Evolutionary conservation across 2,113 vertebrate species (phyloP).

Genomic region (Prionailurus viverrinus): DNA sequence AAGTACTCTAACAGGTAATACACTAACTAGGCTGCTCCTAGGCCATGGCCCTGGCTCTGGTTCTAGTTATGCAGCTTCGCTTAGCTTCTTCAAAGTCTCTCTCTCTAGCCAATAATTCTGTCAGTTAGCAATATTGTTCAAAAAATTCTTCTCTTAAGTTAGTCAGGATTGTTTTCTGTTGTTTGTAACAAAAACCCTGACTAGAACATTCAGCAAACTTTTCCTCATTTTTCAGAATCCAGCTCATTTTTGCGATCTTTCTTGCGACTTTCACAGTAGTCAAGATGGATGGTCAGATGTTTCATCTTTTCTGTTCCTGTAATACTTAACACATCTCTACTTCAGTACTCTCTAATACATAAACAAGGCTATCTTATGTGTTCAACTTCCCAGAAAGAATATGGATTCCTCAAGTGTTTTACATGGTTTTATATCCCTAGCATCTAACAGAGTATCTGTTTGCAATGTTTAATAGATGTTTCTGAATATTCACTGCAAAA

Average conservation of each 20-base stretch:
- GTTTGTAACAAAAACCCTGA: neutral
- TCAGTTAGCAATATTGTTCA: neutral
- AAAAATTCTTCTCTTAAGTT: conserved; percentile 16
- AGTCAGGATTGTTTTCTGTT: neutral
- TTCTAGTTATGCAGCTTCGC: neutral
- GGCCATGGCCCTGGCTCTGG: neutral
- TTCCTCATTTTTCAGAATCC: neutral
- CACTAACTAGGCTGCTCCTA: neutral
- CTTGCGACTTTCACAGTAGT: neutral
- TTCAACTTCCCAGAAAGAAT: neutral
- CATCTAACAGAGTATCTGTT: neutral
- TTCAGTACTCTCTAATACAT: neutral
- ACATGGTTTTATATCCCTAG: neutral
- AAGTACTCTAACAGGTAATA: neutral
- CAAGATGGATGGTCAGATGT: neutral
- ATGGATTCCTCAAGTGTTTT: neutral
- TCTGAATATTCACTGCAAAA: conserved; percentile 29
- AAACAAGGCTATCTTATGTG: neutral
- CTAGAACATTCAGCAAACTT: neutral
- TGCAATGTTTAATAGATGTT: neutral
- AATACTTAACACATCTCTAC: neutral
- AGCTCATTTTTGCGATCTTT: neutral
- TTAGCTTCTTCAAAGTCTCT: conserved; percentile 9
- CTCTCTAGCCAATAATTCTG: conserved; percentile 13
- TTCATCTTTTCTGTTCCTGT: neutral